phyloP scores from a whole-genome alignment of 2,797 vertebrate genomes.

The Lepus townsendii region DNA sequence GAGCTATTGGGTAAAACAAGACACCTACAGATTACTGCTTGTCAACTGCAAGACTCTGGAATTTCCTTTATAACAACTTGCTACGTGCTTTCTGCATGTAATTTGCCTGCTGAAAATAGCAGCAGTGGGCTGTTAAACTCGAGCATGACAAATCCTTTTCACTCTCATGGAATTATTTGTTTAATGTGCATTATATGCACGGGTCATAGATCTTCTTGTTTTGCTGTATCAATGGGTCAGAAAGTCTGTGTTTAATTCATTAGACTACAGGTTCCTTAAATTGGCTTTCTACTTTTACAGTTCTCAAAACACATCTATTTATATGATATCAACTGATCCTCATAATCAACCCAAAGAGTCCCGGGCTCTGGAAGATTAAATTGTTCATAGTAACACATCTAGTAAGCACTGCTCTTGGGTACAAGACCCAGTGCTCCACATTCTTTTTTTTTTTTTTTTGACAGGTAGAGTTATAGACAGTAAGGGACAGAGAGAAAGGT shows the following conservation, averaged over 20 bases:
- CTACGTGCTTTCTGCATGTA: background rate
- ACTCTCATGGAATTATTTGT: constrained; percentile 12
- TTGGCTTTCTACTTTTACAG: background rate
- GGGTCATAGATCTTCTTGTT: background rate
- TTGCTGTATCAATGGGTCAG: background rate
- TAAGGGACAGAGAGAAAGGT: too few species aligned
- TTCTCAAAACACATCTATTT: constrained; percentile 6
- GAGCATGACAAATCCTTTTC: background rate
- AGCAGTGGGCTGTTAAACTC: background rate
- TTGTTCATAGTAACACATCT: background rate
- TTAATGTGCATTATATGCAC: background rate
- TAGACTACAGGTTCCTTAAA: background rate
- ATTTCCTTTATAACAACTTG: background rate
- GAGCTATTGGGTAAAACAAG: background rate
- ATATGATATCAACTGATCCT: background rate
- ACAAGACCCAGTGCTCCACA: background rate
- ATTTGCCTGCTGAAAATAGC: constrained; percentile 4
- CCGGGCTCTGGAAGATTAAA: background rate
- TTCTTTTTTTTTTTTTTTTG: background rate
- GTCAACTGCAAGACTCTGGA: background rate
- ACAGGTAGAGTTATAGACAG: too few species aligned
- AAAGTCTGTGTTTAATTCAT: constrained; percentile 18
- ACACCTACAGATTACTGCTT: background rate
- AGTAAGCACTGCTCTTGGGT: background rate
- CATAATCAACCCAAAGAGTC: background rate